These are phyloP conservation scores for Uloborus plumipes DNA, from an alignment of 2,888 invertebrate genomes.

Conservation along the genomic window DNA sequence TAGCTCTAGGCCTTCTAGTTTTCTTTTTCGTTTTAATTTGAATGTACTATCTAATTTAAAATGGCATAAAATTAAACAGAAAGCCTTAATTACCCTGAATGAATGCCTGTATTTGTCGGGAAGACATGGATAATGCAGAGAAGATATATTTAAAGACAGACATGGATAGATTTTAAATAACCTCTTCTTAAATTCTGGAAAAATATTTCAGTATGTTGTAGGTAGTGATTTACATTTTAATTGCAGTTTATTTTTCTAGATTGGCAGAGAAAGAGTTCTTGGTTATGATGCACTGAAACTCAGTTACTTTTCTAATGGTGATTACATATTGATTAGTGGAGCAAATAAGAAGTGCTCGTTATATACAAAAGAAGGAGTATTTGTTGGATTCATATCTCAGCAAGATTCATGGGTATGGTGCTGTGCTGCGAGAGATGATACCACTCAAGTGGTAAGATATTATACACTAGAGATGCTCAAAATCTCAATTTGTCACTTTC, in stretches of 20 bases:
- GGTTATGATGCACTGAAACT: conserved; percentile 84
- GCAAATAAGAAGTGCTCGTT: conserved; percentile 83
- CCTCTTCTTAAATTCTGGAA: too few species aligned
- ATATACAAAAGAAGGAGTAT: conserved; percentile 86
- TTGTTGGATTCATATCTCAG: conserved; percentile 81
- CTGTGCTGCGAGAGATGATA: conserved; percentile 82
- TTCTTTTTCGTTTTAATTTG: too few species aligned
- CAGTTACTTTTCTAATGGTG: conserved; percentile 80
- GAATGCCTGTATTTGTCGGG: too few species aligned
- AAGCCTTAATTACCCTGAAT: too few species aligned
- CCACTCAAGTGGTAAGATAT: conserved; percentile 80
- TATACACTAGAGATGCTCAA: background rate
- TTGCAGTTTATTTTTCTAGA: conserved; percentile 69
- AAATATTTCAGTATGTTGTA: too few species aligned
- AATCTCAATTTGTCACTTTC: too few species aligned
- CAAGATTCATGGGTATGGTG: conserved; percentile 89
- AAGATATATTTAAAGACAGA: too few species aligned
- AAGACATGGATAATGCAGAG: too few species aligned
- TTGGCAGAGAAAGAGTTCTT: conserved; percentile 75
- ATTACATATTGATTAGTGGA: conserved; percentile 85
- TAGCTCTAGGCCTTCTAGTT: too few species aligned
- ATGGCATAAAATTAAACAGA: too few species aligned
- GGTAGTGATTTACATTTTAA: background rate
- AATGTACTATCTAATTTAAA: too few species aligned
- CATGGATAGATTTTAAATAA: too few species aligned